Evolutionary conservation across 2,888 invertebrate species (phyloP), one percentile per base, ranked within the genome.

Genomic region (Chrysodeixis includens): DNA sequence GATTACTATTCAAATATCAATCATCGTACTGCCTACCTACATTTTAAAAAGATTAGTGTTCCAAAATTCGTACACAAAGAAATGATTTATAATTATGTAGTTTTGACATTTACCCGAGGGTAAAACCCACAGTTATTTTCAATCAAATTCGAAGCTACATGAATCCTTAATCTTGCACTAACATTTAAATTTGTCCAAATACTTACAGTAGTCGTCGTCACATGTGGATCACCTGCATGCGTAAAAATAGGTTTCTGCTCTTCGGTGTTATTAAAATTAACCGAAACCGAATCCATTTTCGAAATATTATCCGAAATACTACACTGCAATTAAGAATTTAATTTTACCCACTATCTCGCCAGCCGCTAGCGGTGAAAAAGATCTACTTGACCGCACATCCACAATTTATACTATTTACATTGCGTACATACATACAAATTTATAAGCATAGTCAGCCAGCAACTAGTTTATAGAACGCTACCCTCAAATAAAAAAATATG

Each of bases 161-260:
- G n/a, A n/a, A n/a, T n/a, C n/a, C n/a, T n/a, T n/a, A n/a, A n/a
- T n/a, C n/a, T n/a, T n/a, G n/a, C n/a, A n/a, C n/a, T 46, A 46
- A 46, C 7, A 18, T 46, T 8, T 18, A 4, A 49, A 49, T 9
- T 6, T 26, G 26, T 35, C 12, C 14, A 32, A 35, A 35, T 65
- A 88, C 92, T 91, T 80, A 92, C 93, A 44, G 87, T 85, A 2
- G 88, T 86, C 14, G 83, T 82, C 1, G 90, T 40, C 40, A 40
- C 66, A 64, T 86, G 81, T 30, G 84, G 78, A 14, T 92, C 91
- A 67, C 79, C 84, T n/a, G 89, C 87, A n/a, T 88, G 84, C 32
- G 90, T 88, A 78, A 91, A 91, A 65, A 89, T 87, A 1, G 88
- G 78, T 71, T 88, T 92, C 20, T 83, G 84, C 30, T 92, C 91